Evolutionary conservation across 2,113 vertebrate genomes (phyloP), one percentile per base, ranked within the genome.

Genomic region (Electrona antarctica): DNA sequence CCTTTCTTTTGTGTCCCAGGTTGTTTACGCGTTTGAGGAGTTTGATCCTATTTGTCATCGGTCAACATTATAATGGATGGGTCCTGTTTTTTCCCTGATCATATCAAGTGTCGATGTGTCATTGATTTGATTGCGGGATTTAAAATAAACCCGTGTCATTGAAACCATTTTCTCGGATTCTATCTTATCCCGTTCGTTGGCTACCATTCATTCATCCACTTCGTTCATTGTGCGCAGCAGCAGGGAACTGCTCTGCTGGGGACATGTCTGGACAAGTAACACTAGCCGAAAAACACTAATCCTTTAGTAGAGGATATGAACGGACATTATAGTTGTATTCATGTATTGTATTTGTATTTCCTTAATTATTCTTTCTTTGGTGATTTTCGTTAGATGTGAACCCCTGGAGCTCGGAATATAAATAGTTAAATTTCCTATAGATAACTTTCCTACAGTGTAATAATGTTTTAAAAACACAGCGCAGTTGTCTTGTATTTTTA

Each of bases 181-280:
- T 59, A 28, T 61, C 12, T 52, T 13, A 0, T 2, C 0, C n/a
- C 7, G 72, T 65, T 65, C 4, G 13, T 6, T 7, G 7, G 14
- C 69, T 41, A 2, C 76, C 13, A 76, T 88, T 85, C 82, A 87
- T 89, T 88, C 77, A 85, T 78, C 46, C n/a, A 11, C 41, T 67
- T 58, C 15, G 46, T 67, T 33, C 64, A 57, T 45, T 60, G 74
- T 64, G 57, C 67, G 65, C 81, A 60, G 75, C 45, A 67, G 84
- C 78, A 82, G 70, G 1, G 55, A 29, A 67, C 51, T 2, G 11
- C 79, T 74, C 85, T 64, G 48, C 63, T 0, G 29, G 0, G 2
- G 88, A 90, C 90, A 88, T 87, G 90, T 88, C 87, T 48, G 15
- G 79, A 71, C 89, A 87, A 75, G 83, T 55, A 70, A 76, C 86